These are phyloP conservation scores for Catajapyx aquilonaris DNA, from an alignment of 1,140 invertebrate species.

Conservation along the genomic window DNA sequence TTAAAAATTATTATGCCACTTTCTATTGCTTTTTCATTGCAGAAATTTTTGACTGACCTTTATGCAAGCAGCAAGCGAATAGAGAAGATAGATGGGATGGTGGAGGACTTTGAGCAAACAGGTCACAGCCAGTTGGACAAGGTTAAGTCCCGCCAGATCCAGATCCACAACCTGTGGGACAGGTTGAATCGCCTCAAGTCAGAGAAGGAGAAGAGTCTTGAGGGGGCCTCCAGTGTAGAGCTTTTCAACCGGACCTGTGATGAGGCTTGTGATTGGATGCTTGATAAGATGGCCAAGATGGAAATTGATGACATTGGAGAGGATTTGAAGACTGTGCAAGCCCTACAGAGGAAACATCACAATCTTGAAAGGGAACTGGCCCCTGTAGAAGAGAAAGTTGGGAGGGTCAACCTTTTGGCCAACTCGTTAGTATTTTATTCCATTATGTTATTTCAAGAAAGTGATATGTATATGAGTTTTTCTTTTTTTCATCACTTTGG, in stretches of 20 bases:
- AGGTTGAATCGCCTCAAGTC: slow-evolving; percentile 69
- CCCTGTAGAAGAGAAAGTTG: slow-evolving; percentile 73
- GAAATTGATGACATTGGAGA: slow-evolving; percentile 48
- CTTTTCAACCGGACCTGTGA: slow-evolving; percentile 83
- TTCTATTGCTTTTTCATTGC: slow-evolving; percentile 15
- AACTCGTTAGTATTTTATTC: slow-evolving; percentile 34
- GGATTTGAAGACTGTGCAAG: slow-evolving; percentile 77
- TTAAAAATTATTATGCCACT: slow-evolving; percentile 7
- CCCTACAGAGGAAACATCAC: slow-evolving; percentile 68
- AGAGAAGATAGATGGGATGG: slow-evolving; percentile 69
- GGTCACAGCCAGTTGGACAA: slow-evolving; percentile 76
- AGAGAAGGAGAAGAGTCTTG: slow-evolving; percentile 73
- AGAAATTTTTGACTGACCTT: slow-evolving; percentile 87
- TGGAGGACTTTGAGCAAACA: slow-evolving; percentile 61
- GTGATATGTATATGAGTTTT: too few species aligned
- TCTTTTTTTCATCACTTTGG: not conserved
- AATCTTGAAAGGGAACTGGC: slow-evolving; percentile 74
- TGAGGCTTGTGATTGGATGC: slow-evolving; percentile 84
- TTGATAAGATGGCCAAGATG: slow-evolving; percentile 69
- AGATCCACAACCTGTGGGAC: slow-evolving; percentile 75
- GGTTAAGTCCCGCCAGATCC: slow-evolving; percentile 55
- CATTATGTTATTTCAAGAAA: slow-evolving; percentile 6
- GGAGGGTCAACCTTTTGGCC: slow-evolving; percentile 54
- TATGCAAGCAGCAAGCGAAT: slow-evolving; percentile 77
- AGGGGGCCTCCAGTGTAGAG: slow-evolving; percentile 61